These are phyloP conservation scores for Chloroceryle inda DNA, from an alignment of 2,797 vertebrate species.

Conservation along the genomic window DNA sequence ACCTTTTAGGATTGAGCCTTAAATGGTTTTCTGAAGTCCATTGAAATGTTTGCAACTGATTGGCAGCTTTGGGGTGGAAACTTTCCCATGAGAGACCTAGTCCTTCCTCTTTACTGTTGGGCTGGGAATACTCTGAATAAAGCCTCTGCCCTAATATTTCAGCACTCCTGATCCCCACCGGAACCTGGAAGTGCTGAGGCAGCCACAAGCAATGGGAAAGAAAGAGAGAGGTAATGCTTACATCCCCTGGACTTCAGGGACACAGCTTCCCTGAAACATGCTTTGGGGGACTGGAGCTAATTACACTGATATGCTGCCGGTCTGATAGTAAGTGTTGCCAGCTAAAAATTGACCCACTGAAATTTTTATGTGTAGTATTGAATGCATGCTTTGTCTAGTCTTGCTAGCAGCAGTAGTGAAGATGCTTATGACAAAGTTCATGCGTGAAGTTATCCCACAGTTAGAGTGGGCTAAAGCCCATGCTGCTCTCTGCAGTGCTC, in stretches of 20 bases:
- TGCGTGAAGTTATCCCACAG: neutral
- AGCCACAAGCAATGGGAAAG: constrained; percentile 37
- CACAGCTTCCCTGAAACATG: neutral
- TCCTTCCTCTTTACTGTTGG: constrained; percentile 41
- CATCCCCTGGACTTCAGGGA: neutral
- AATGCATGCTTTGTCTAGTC: neutral
- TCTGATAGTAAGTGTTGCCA: neutral
- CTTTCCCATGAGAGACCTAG: neutral
- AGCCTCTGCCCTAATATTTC: constrained; percentile 7
- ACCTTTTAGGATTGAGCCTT: neutral
- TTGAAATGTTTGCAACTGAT: neutral
- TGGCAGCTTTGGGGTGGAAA: constrained; percentile 6
- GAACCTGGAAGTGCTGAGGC: constrained; percentile 45
- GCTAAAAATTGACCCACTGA: neutral
- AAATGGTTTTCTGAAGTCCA: neutral
- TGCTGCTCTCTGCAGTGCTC: neutral
- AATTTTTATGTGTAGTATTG: neutral
- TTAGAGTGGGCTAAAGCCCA: neutral
- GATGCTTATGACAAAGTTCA: neutral
- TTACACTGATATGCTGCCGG: neutral
- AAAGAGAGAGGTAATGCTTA: constrained; percentile 20
- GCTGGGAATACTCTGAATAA: constrained; percentile 53
- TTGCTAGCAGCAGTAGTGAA: neutral
- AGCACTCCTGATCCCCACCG: neutral
- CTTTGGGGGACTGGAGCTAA: neutral